These are phyloP conservation scores for Vulpes lagopus DNA, from an alignment of 2,113 vertebrate genomes.

Conservation along the genomic window DNA sequence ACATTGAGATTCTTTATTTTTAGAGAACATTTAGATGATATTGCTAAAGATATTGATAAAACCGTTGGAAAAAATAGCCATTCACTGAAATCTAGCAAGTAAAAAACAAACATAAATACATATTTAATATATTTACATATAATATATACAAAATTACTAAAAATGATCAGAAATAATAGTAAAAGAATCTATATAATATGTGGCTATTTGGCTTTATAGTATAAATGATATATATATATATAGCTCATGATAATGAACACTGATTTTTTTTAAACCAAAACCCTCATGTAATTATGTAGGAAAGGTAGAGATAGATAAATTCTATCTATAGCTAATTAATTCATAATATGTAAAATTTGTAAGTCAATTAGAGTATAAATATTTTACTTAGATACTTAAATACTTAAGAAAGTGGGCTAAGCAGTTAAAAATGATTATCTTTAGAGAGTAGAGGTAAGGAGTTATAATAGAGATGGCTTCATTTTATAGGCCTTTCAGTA, in stretches of 20 bases:
- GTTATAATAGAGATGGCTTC: background rate
- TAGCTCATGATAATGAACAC: background rate
- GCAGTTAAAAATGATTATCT: background rate
- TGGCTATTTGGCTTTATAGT: background rate
- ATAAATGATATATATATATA: background rate
- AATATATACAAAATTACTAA: background rate
- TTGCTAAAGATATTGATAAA: background rate
- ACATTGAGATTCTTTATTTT: background rate
- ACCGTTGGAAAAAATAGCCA: background rate
- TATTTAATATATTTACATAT: background rate
- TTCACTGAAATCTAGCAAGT: background rate
- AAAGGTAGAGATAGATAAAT: background rate
- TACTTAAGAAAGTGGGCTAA: background rate
- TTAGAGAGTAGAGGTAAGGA: background rate
- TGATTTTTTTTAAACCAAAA: background rate
- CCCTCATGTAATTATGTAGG: background rate
- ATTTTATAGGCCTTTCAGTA: background rate
- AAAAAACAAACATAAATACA: background rate
- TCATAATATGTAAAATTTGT: background rate
- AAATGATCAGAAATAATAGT: background rate
- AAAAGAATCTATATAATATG: background rate
- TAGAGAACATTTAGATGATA: background rate
- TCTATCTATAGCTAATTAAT: background rate
- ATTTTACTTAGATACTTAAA: background rate
- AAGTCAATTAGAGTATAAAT: background rate